Conservation (phyloP, 2,888 invertebrate species). For the Neocrepidodera transversa region DNA sequence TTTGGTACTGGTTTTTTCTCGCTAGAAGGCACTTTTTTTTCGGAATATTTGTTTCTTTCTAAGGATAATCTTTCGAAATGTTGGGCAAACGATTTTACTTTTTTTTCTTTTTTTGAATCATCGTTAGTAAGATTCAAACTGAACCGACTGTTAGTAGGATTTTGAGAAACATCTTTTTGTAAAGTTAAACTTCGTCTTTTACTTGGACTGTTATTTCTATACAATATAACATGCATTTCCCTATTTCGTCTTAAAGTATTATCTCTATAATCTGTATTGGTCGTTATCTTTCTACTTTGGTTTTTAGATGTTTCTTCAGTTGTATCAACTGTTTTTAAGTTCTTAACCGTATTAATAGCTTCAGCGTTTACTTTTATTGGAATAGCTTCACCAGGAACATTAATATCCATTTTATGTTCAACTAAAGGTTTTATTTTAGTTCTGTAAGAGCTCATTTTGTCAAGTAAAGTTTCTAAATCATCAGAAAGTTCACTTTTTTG, state of each 20-base stretch:
- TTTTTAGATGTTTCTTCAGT: no score
- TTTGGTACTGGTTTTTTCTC: constrained; percentile 31
- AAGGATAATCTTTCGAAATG: constrained; percentile 35
- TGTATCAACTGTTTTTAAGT: no score
- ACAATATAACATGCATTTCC: constrained; percentile 14
- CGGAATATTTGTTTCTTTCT: constrained; percentile 7
- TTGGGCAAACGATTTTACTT: constrained; percentile 35
- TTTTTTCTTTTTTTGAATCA: constrained; percentile 9
- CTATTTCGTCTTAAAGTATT: background rate
- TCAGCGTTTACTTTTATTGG: background rate
- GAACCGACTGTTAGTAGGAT: background rate
- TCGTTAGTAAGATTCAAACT: background rate
- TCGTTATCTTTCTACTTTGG: background rate
- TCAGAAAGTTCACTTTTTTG: background rate
- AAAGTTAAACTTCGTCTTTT: constrained; percentile 1
- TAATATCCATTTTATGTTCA: background rate
- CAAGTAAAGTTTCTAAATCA: constrained; percentile 7
- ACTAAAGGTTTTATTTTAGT: no score
- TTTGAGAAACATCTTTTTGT: background rate
- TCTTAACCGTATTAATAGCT: no score
- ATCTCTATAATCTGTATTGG: background rate
- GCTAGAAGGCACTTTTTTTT: background rate
- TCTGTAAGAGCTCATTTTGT: background rate
- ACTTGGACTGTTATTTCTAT: constrained; percentile 7
- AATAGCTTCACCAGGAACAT: background rate